phyloP scores from a whole-genome alignment of 2,113 vertebrate genomes.

The Electrona antarctica region DNA sequence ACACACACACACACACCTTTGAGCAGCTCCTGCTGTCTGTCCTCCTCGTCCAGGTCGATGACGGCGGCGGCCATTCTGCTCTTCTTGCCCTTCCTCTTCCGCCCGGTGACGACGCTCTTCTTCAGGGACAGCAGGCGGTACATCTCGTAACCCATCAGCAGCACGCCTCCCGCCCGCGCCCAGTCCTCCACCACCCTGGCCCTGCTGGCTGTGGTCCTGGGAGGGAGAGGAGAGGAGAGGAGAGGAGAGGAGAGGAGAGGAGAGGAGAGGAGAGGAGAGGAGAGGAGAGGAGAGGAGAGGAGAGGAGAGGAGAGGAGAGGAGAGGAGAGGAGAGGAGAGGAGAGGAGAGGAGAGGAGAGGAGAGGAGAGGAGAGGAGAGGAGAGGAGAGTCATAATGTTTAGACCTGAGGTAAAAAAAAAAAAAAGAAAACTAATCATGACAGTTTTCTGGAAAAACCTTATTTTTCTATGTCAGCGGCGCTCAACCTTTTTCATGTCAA shows the following conservation, averaged over 20 bases:
- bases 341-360: too few species aligned
- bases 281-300: not conserved
- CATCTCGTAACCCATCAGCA: slow-evolving; percentile 98
- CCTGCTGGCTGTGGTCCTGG: slow-evolving; percentile 88
- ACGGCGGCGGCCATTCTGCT: slow-evolving; percentile 81
- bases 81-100: slow-evolving; percentile 94
- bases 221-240: not conserved
- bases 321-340: not conserved
- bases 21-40: slow-evolving; percentile 92
- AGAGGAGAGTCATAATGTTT: too few species aligned
- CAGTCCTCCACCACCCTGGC: slow-evolving; percentile 93
- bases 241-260: not conserved
- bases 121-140: slow-evolving; percentile 96
- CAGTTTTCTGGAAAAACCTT: too few species aligned
- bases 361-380: too few species aligned
- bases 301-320: slow-evolving; percentile 15
- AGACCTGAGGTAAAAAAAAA: too few species aligned
- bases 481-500: too few species aligned
- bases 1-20: slow-evolving; percentile 80
- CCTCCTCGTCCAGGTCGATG: slow-evolving; percentile 93
- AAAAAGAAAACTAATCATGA: too few species aligned
- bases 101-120: slow-evolving; percentile 90
- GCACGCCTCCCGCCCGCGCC: slow-evolving; percentile 89
- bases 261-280: not conserved
- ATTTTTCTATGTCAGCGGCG: too few species aligned